A percentile compares a stretch with the other conserved stretches of the same genome.
These are phyloP conservation scores for Athalia circularis DNA, from an alignment of 2,888 invertebrate species.

Conservation along the genomic window DNA sequence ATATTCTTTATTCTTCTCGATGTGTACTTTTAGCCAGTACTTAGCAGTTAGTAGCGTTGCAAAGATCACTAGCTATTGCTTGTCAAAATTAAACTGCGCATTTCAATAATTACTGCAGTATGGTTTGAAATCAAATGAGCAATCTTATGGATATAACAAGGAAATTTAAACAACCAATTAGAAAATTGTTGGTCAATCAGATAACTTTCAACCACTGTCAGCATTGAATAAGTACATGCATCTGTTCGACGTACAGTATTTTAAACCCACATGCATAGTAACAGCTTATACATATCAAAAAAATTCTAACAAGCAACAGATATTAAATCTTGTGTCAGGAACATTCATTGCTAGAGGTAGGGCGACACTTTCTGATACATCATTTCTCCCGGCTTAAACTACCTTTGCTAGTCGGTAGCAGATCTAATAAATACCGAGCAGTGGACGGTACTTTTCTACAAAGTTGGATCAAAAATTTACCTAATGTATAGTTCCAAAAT, in stretches of 20 bases:
- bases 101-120: too few species aligned
- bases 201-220: not conserved
- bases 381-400: conserved; percentile 4
- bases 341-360: conserved; percentile 30
- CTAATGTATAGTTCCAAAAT: conserved; percentile 23
- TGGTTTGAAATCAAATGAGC: too few species aligned
- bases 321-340: conserved; percentile 26
- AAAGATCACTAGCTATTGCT: conserved; percentile 32
- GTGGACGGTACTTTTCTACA: conserved; percentile 47
- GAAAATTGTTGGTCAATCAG: conserved; percentile 18
- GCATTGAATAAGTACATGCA: conserved; percentile 2
- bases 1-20: conserved; percentile 34
- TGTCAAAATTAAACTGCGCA: conserved; percentile 9
- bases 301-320: conserved; percentile 37
- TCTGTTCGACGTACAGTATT: not conserved
- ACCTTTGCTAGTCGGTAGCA: conserved; percentile 30
- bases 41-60: conserved; percentile 23
- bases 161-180: not conserved
- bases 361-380: not conserved
- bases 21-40: conserved; percentile 8
- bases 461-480: conserved; percentile 16
- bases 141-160: too few species aligned
- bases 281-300: not conserved
- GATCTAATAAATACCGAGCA: conserved; percentile 41
- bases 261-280: not conserved